Conservation (phyloP, 2,113 vertebrate species). For the Lichenostomus cassidix region DNA sequence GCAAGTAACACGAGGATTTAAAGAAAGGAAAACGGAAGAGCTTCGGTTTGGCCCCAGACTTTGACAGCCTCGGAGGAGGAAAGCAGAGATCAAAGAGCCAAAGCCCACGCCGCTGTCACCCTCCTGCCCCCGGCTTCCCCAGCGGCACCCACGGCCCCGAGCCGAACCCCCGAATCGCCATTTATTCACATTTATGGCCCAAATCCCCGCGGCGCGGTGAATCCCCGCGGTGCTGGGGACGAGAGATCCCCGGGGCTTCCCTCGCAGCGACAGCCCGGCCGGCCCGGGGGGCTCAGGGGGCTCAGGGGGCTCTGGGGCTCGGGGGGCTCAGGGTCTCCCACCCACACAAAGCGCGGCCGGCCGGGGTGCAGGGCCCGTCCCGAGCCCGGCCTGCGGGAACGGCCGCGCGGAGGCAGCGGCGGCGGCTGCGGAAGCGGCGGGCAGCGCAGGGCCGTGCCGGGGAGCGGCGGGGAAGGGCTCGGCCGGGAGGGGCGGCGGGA, state of each 20-base stretch:
- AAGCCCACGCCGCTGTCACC: not conserved
- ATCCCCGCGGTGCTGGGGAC: not conserved
- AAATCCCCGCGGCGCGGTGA: not conserved
- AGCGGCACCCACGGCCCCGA: not conserved
- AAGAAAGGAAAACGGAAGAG: accelerated
- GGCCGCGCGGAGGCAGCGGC: too few relatives aligned
- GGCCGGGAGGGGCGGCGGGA: too few relatives aligned
- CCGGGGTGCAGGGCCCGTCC: not conserved
- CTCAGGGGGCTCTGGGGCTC: too few relatives aligned
- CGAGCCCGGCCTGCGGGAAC: too few relatives aligned
- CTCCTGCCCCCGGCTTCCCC: not conserved
- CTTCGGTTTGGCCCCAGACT: not conserved
- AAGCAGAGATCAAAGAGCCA: accelerated
- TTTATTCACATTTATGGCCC: accelerated
- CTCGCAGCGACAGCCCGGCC: too few relatives aligned
- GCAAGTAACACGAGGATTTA: accelerated
- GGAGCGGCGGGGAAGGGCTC: too few relatives aligned
- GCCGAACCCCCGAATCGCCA: not conserved
- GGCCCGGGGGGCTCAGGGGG: not conserved
- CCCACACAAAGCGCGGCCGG: not conserved
- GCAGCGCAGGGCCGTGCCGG: too few relatives aligned
- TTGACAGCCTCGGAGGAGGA: not conserved
- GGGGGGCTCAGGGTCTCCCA: not conserved
- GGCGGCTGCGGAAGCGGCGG: too few relatives aligned
- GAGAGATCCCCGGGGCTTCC: not conserved